phyloP scores from a whole-genome alignment of 1,140 invertebrate species.

The Papilio polytes region DNA sequence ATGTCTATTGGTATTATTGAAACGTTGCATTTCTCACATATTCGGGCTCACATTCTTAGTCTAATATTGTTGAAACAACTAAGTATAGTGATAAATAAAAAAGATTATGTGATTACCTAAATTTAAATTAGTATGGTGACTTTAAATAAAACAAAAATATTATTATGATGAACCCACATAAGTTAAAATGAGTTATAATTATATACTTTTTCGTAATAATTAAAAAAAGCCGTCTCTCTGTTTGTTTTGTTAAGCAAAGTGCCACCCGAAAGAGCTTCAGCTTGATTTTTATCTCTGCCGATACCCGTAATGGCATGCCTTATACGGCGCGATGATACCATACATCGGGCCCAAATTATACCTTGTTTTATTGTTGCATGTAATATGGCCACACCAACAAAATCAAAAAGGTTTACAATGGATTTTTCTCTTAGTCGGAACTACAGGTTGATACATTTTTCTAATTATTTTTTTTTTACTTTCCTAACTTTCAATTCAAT shows the following conservation, averaged over 20 bases:
- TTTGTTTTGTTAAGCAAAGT: slow-evolving; percentile 52
- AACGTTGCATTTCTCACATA: not conserved
- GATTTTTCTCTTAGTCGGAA: slow-evolving; percentile 40
- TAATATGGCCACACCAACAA: slow-evolving; percentile 46
- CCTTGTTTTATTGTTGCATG: slow-evolving; percentile 53
- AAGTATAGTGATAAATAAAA: not conserved
- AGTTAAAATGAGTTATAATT: not conserved
- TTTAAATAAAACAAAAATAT: not conserved
- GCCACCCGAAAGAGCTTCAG: slow-evolving; percentile 34
- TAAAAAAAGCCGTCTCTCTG: slow-evolving; percentile 42
- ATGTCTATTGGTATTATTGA: slow-evolving; percentile 3
- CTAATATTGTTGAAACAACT: not conserved
- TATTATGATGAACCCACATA: not conserved
- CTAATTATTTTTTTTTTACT: not conserved
- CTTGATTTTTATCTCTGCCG: slow-evolving; percentile 58
- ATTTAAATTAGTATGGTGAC: too few relatives aligned
- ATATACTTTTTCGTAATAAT: not conserved
- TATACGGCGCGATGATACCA: slow-evolving; percentile 57
- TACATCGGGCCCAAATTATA: slow-evolving; percentile 50
- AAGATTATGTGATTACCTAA: too few relatives aligned
- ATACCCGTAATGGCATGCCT: slow-evolving; percentile 61
- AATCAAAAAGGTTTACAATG: slow-evolving; percentile 45
- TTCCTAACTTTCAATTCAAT: not conserved
- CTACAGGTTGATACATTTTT: slow-evolving; percentile 38
- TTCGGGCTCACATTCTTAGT: not conserved